Percentiles rank a stretch among this genome's conserved stretches.
Evolutionary conservation across 2,888 invertebrate genomes (phyloP).

Genomic region (Drosophila histrio): DNA sequence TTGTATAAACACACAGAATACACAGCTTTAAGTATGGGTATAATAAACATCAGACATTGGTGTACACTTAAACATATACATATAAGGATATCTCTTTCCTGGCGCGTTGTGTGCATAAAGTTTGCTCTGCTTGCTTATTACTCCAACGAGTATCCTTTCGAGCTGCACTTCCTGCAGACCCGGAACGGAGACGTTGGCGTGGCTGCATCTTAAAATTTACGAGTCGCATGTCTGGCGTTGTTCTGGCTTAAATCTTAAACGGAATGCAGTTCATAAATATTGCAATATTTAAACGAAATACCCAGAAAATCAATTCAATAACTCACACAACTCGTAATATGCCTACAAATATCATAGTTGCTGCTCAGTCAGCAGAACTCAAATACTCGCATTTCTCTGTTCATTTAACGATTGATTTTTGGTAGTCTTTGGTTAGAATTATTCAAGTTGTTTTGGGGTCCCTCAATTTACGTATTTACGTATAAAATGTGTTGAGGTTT

Average conservation of each 20-base stretch:
- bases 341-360: slow-evolving; percentile 30
- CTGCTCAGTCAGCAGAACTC: slow-evolving; percentile 42
- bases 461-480: slow-evolving; percentile 47
- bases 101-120: slow-evolving; percentile 47
- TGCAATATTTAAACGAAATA: slow-evolving; percentile 34
- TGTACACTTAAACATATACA: slow-evolving; percentile 5
- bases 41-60: slow-evolving; percentile 35
- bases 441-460: slow-evolving; percentile 22
- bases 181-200: slow-evolving; percentile 28
- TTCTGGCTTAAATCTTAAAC: slow-evolving; percentile 33
- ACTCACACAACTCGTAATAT: slow-evolving; percentile 14
- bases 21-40: neutral
- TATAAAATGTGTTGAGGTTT: slow-evolving; percentile 40
- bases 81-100: slow-evolving; percentile 15
- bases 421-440: slow-evolving; percentile 10
- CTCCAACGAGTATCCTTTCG: slow-evolving; percentile 53
- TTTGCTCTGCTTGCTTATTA: slow-evolving; percentile 45
- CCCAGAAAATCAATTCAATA: slow-evolving; percentile 34
- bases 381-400: slow-evolving; percentile 21
- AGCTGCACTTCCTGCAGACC: slow-evolving; percentile 37
- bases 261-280: slow-evolving; percentile 35
- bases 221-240: slow-evolving; percentile 25
- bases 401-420: slow-evolving; percentile 65
- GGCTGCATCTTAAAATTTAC: slow-evolving; percentile 50
- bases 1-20: neutral